phyloP scores from a whole-genome alignment of 2,797 vertebrate genomes.

The Sebastes iracundus region DNA sequence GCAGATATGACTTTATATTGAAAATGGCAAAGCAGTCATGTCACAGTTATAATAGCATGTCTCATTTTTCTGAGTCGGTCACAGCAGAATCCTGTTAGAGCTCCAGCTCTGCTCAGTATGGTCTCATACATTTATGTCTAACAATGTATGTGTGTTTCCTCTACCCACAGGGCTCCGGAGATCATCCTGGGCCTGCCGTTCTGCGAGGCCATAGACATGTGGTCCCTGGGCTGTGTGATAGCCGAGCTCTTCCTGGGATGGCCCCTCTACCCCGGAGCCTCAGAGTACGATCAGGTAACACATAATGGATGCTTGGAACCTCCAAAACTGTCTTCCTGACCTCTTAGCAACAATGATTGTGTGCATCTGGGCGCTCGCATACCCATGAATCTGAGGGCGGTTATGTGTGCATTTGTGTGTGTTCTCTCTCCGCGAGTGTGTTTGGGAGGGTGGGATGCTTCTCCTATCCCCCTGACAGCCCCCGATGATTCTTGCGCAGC shows the following conservation, averaged over 20 bases:
- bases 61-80: not conserved
- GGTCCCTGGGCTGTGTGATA: slow-evolving; percentile 98
- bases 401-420: not conserved
- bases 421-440: not conserved
- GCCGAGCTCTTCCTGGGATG: slow-evolving; percentile 98
- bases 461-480: slow-evolving; percentile 61
- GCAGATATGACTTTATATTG: not conserved
- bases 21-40: not conserved
- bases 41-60: not conserved
- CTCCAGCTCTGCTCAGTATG: too few species aligned
- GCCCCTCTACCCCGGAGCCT: slow-evolving; percentile 97
- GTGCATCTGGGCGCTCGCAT: not conserved
- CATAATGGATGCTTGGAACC: not conserved
- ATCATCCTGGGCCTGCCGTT: slow-evolving; percentile 98
- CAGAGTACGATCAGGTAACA: slow-evolving; percentile 90
- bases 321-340: not conserved
- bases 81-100: not conserved
- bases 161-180: slow-evolving; percentile 91
- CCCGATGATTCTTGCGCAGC: slow-evolving; percentile 66
- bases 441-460: slow-evolving; percentile 37
- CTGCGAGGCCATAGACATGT: slow-evolving; percentile 99
- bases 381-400: not conserved
- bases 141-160: slow-evolving; percentile 14
- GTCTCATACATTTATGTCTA: not conserved
- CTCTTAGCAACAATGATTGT: not conserved